Percentiles rank a stretch among this genome's conserved stretches.
These are phyloP conservation scores for Pelochelys cantorii DNA, from an alignment of 2,797 vertebrate species.

Conservation along the genomic window DNA sequence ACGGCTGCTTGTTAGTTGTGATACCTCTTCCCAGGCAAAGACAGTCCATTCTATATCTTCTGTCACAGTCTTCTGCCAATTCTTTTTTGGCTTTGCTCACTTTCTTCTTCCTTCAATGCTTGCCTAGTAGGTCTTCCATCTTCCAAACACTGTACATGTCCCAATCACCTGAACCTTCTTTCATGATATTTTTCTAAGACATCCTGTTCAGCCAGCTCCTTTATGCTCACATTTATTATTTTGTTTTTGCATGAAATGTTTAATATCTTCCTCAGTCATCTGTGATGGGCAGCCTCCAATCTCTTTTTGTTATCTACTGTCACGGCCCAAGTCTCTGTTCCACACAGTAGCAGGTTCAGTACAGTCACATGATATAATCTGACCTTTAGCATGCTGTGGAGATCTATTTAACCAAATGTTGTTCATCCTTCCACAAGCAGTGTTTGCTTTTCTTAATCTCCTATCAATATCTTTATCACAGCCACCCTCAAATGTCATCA, in stretches of 20 bases:
- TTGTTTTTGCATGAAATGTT: neutral
- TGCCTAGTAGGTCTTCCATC: neutral
- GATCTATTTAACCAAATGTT: neutral
- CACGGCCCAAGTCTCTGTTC: neutral
- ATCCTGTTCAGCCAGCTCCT: neutral
- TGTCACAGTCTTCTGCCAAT: neutral
- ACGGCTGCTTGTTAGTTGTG: neutral
- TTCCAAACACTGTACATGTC: neutral
- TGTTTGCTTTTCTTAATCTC: neutral
- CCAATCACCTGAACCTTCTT: neutral
- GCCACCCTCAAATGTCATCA: neutral
- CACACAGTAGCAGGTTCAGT: neutral
- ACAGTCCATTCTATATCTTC: neutral
- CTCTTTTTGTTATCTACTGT: neutral
- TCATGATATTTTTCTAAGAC: neutral
- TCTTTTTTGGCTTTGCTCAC: neutral
- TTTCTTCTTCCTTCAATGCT: neutral
- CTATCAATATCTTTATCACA: neutral
- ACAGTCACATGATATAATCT: neutral
- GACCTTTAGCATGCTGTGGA: neutral
- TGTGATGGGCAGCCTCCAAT: neutral
- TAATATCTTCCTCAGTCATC: neutral
- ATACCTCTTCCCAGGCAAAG: neutral
- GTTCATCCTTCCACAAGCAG: neutral
- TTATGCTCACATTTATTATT: neutral